Base-by-base conservation (phyloP, 2,888 invertebrate genomes). In the Hipparchia sbordonii region DNA sequence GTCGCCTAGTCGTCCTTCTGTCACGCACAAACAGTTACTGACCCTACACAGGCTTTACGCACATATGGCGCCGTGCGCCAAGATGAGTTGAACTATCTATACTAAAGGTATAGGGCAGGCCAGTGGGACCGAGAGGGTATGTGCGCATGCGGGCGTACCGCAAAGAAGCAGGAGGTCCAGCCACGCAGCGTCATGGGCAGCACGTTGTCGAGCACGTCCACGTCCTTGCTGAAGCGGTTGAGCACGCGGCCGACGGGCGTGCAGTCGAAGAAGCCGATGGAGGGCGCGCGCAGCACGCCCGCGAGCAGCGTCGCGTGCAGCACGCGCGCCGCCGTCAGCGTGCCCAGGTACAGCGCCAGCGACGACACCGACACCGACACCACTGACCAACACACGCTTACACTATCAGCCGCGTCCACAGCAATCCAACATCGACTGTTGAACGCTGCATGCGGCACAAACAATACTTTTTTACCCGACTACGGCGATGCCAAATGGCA, bases 201-300 rank as follows among this genome's bases (percentile, higher is more conserved):
- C 83, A 95, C 94, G 87, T 95, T 96, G 94, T 96, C 96, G 89
- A 96, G 89, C 82, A 95, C 94, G 87, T 96, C 96, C 79, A 96
- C 91, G 88, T 96, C 96, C 94, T 96, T 96, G 87, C 95, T 95
- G 94, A 96, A 96, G 80, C 97, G 95, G 94, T 97, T 97, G 89
- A 97, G 95, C 86, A 97, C 95, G 86, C 97, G 95, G 87, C 97
- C 97, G 78, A 96, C 94, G 76, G 97, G 97, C 82, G 97, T 97
- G 81, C 96, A 96, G 91, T 97, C 97, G 94, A 96, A 97, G 95
- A 97, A 97, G 85, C 95, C 95, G 85, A 95, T 94, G 89, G 95
- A 91, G 73, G 96, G 96, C 80, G 95, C 95, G 85, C 95, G 94
- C 82, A 97, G 89, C 84, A 96, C 95, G 84, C 95, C 95, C 79